phyloP scores from a whole-genome alignment of 2,113 vertebrate genomes.

The Eptesicus fuscus region DNA sequence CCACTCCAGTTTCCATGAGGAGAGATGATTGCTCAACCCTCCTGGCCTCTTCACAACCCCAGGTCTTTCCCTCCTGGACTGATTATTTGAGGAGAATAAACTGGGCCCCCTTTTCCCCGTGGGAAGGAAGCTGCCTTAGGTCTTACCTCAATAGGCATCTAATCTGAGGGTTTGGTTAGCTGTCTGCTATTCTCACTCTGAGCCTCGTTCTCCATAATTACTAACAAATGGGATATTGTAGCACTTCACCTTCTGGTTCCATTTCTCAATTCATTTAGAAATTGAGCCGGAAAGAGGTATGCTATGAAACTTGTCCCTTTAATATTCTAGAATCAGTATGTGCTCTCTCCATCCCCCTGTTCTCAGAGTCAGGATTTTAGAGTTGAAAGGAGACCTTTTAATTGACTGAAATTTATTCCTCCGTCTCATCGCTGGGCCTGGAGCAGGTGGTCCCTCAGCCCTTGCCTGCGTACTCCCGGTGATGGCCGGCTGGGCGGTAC shows the following conservation, averaged over 20 bases:
- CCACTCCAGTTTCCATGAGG: neutral
- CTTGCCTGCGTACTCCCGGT: accelerated
- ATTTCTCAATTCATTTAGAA: neutral
- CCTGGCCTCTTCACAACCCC: neutral
- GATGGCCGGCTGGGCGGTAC: neutral
- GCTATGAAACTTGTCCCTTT: neutral
- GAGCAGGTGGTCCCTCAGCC: neutral
- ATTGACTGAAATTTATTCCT: neutral
- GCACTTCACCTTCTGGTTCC: neutral
- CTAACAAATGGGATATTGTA: neutral
- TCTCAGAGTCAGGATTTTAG: neutral
- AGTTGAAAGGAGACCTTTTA: neutral
- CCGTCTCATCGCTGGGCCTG: neutral
- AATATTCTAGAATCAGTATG: neutral
- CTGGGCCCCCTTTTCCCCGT: neutral
- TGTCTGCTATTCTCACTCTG: neutral
- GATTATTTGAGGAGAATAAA: neutral
- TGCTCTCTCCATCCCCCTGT: neutral
- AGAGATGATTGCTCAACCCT: neutral
- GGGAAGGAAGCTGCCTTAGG: neutral
- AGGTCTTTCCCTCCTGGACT: neutral
- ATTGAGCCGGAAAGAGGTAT: neutral
- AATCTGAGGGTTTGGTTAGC: neutral
- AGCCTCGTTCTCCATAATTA: neutral
- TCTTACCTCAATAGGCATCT: neutral